Base-by-base conservation (phyloP, 2,797 vertebrate genomes). In the Alosa sapidissima region DNA sequence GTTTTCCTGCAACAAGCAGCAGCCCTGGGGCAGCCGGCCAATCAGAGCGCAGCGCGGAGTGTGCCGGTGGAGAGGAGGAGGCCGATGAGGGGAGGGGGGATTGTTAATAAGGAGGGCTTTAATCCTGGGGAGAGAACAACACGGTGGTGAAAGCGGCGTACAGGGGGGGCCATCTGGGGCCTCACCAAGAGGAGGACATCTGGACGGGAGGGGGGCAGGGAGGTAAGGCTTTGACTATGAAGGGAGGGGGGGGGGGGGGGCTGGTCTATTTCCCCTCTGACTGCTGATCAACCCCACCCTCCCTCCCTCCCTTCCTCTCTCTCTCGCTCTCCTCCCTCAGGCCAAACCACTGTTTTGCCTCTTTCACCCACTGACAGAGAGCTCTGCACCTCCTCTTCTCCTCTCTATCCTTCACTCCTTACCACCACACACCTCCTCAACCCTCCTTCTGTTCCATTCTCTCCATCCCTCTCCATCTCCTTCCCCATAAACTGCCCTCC, bases 41-140 rank as follows among this genome's bases (percentile, higher is more conserved):
- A 96, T 96, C 89, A 89, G 19, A 11, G 86, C 2, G 36, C 87
- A 85, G 87, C 86, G 81, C 1, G 54, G 54, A 55, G 83, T 86
- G 82, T 21, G 49, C 84, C 41, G 14, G 86, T 60, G 47, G 86
- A 81, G 82, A 83, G 81, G 81, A 82, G 0, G 48, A 49, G 75
- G 86, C 41, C 41, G 72, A 83, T 9, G 41, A 86, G 91, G 85
- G 89, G 91, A 33, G 41, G 85, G 86, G 84, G 86, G 60, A 86
- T 91, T 86, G 82, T 90, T 94, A 92, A 94, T 93, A 92, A 94
- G 91, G 82, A 90, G 92, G 86, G 89, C 91, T 78, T 94, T 95
- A 95, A 95, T 94, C 93, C 93, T 89, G 89, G 82, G 33, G 81
- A 88, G 85, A 91, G 88, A 92, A 91, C 91, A 93, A 93, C 91